These are phyloP conservation scores for Acanthoscelides obtectus DNA, from an alignment of 2,888 invertebrate genomes.

Conservation along the genomic window DNA sequence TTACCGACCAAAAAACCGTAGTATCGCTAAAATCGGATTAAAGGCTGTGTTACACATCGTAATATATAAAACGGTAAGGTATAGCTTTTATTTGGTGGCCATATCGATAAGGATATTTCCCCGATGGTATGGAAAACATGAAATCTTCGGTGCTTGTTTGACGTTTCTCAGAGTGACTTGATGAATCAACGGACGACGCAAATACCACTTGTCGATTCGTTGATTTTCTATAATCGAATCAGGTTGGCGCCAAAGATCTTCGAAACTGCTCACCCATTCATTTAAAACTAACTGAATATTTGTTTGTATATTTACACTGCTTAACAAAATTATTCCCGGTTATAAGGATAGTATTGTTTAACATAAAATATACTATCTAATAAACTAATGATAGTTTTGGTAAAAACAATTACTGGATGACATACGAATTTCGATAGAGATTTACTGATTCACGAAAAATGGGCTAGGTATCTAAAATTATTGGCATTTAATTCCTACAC, in stretches of 20 bases:
- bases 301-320: background rate
- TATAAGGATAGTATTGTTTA: too few species aligned
- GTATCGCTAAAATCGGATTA: slow-evolving; percentile 35
- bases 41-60: slow-evolving; percentile 41
- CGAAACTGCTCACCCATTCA: background rate
- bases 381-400: too few species aligned
- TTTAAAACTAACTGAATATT: background rate
- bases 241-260: slow-evolving; percentile 25
- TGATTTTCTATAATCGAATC: slow-evolving; percentile 14
- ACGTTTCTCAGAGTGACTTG: slow-evolving; percentile 8
- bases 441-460: too few species aligned
- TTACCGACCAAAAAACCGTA: slow-evolving; percentile 35
- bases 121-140: background rate
- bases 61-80: slow-evolving; percentile 34
- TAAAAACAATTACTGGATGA: too few species aligned
- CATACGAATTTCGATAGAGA: too few species aligned
- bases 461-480: too few species aligned
- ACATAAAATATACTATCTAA: too few species aligned
- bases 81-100: background rate
- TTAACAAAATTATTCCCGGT: background rate
- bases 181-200: slow-evolving; percentile 23
- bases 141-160: slow-evolving; percentile 13
- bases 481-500: too few species aligned
- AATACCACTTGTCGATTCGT: slow-evolving; percentile 32
- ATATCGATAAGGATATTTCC: background rate